These are phyloP conservation scores for Ptilonorhynchus violaceus DNA, from an alignment of 2,113 vertebrate species.

Conservation along the genomic window DNA sequence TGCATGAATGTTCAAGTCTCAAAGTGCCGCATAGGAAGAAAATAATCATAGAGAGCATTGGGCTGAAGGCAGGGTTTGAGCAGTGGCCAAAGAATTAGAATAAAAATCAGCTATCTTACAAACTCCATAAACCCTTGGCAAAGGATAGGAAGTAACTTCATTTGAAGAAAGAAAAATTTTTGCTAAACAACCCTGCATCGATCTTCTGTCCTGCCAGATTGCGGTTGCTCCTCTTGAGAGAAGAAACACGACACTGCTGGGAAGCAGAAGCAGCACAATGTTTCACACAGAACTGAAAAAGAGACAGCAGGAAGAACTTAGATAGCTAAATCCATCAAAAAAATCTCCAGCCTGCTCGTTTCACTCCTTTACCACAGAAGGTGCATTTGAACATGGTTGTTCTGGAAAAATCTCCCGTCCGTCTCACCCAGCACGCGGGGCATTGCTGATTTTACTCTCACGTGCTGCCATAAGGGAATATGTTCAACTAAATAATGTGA, in stretches of 20 bases:
- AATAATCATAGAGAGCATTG: not conserved
- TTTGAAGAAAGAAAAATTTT: not conserved
- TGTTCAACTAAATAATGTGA: not conserved
- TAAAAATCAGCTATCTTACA: not conserved
- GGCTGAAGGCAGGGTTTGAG: not conserved
- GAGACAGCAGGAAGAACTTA: not conserved
- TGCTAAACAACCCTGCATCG: not conserved
- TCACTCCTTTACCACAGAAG: not conserved
- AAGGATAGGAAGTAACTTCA: not conserved
- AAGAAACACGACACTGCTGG: not conserved
- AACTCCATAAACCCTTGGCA: not conserved
- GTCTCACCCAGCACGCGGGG: not conserved
- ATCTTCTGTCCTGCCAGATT: not conserved
- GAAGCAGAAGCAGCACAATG: not conserved
- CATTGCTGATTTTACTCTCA: not conserved
- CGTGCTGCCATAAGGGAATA: not conserved
- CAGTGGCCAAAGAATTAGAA: not conserved
- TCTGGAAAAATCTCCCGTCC: not conserved
- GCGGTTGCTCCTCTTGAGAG: not conserved
- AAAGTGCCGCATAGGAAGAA: not conserved
- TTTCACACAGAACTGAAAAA: not conserved
- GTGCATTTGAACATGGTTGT: not conserved
- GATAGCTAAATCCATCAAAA: not conserved
- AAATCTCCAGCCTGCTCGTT: not conserved
- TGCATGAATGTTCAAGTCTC: not conserved